phyloP scores from a whole-genome alignment of 2,888 invertebrate species.

The Cyclophora albipunctata region DNA sequence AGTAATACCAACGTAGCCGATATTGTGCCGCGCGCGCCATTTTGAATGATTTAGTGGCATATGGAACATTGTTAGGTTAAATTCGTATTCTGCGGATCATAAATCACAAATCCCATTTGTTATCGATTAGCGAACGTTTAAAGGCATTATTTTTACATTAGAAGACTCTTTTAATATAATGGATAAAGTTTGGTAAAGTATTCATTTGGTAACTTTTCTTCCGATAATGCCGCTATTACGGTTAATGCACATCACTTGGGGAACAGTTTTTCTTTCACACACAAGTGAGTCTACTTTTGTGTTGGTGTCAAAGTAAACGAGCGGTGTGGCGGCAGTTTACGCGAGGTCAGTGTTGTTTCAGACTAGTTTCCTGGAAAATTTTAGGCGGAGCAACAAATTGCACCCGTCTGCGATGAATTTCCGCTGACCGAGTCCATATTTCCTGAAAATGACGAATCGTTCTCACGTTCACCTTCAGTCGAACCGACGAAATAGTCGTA shows the following conservation, averaged over 20 bases:
- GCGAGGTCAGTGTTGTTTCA: constrained; percentile 20
- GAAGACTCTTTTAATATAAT: constrained; percentile 6
- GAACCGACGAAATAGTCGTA: too few species aligned
- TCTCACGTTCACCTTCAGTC: constrained; percentile 23
- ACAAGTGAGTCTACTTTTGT: neutral
- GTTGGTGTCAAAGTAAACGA: constrained; percentile 7
- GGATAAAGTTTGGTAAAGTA: constrained; percentile 5
- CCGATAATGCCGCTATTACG: constrained; percentile 1
- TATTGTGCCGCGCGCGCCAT: too few species aligned
- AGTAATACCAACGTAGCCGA: too few species aligned
- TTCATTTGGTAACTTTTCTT: neutral
- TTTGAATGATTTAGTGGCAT: constrained; percentile 8
- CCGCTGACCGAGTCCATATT: constrained; percentile 47
- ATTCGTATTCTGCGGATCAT: constrained; percentile 4
- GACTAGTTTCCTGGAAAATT: constrained; percentile 51
- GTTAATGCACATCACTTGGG: constrained; percentile 4
- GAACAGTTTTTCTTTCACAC: constrained; percentile 5
- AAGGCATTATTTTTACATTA: constrained; percentile 16
- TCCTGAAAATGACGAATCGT: constrained; percentile 54
- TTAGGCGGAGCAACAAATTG: constrained; percentile 50
- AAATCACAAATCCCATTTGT: constrained; percentile 14
- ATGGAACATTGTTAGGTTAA: constrained; percentile 4
- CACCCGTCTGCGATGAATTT: constrained; percentile 53
- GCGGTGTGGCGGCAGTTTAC: constrained; percentile 10
- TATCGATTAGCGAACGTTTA: constrained; percentile 16